Evolutionary conservation across 2,113 vertebrate species (phyloP), one percentile per base, ranked within the genome.

Genomic region (Oceanodroma tethys): DNA sequence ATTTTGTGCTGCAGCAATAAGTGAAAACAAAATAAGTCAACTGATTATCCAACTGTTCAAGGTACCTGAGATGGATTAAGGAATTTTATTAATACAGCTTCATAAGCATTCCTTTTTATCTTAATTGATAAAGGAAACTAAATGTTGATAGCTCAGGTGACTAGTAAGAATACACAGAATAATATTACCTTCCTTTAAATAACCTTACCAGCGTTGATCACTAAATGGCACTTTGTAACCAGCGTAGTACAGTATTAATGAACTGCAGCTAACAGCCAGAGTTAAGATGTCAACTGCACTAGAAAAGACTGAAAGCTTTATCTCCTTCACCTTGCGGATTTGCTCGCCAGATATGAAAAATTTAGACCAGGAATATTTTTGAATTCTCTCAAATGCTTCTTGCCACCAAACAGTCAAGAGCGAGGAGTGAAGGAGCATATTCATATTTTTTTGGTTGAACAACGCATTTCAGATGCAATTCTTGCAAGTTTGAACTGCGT

Each of bases 391-490:
- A 75, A 74, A 70, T 19, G 3, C 25, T 67, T 53, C 6, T 81
- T 84, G 13, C 42, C 45, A 73, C 3, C 10, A 26, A 74, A 30
- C 2, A 56, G 10, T 22, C 20, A 52, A 62, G 7, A 74, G 8
- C 0, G 0, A 50, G 14, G 6, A 34, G 18, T 5, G 16, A 81
- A 74, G 18, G 16, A 89, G 17, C 2, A 7, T 21, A 62, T 23
- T 30, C 0, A 0, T 11, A 10, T 11, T 66, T 56, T 58, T 58
- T 58, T 43, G 2, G 4, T 65, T 67, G 25, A 38, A 42, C 14
- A 50, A 16, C 48, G 13, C 17, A 34, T 52, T 82, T 86, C 56
- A 79, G 66, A 30, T 32, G 7, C 23, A 59, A 10, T 32, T 65
- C 45, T 71, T 86, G 17, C 4, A 53, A 66, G 36, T 68, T 65